Base-by-base conservation (phyloP, 1,140 invertebrate species). In the Olivierus martensii region DNA sequence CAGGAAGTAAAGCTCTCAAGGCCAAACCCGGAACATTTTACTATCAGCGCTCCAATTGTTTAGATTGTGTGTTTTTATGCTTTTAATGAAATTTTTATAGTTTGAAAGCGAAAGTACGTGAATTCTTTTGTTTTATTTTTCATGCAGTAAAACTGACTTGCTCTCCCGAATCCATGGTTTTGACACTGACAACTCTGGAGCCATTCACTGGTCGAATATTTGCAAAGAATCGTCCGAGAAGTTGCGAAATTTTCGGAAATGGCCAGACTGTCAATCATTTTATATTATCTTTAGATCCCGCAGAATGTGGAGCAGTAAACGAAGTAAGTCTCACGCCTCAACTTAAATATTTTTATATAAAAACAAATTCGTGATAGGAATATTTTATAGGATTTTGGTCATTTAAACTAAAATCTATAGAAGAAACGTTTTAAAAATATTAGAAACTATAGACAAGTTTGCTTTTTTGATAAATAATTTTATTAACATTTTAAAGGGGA, bases 41-140 rank as follows among this genome's bases (percentile, higher is more conserved):
- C 58, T 69, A 65, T 49, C 75, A 78, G 60, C 65, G 69, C 46
- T 67, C 73, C 14, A 67, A 72, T 4, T 78, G 76, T 55, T 58
- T 78, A 1, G 69, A 78, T 55, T 53, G 75, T 77, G 62, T 69
- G 70, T 63, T 14, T 44, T 42, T n/a, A n/a, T n/a, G n/a, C n/a
- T 43, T 22, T 22, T 43, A 21, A 37, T 35, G n/a, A 37, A 17
- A 10, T 10, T n/a, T 41, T n/a, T 17, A 43, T 21, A 15, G 45
- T 41, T 46, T 10, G 5, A 50, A 37, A 14, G 19, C 14, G 4
- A 14, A 3, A 15, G 4, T 48, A 21, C 15, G 1, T n/a, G n/a
- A n/a, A n/a, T n/a, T n/a, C n/a, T n/a, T n/a, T n/a, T n/a, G n/a
- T n/a, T n/a, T n/a, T n/a, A n/a, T n/a, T n/a, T n/a, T n/a, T n/a